Evolutionary conservation across 2,888 invertebrate species (phyloP).

Genomic region (Lasioglossum zephyrum): DNA sequence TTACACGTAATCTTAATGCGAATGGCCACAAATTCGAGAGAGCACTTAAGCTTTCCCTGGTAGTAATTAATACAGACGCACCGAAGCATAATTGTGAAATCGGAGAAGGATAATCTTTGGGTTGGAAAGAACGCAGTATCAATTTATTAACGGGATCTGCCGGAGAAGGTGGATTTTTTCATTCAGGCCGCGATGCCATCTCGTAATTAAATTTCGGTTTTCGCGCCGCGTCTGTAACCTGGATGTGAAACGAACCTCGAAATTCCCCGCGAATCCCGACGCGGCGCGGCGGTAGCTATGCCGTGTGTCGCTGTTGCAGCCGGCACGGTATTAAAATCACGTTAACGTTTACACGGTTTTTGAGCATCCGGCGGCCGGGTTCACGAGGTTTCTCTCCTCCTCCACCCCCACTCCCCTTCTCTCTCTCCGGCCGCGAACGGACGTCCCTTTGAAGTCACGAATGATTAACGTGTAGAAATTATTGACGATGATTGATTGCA

Average conservation of each 20-base stretch:
- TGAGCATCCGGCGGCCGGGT: slow-evolving; percentile 5
- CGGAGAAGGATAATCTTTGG: background rate
- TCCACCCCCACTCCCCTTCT: background rate
- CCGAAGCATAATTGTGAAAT: background rate
- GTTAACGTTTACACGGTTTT: slow-evolving; percentile 34
- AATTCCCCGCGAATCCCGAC: background rate
- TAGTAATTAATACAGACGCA: background rate
- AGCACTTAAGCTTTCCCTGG: background rate
- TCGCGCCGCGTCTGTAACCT: slow-evolving; percentile 13
- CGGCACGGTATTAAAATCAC: slow-evolving; percentile 30
- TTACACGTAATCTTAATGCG: background rate
- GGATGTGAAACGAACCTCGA: slow-evolving; percentile 7
- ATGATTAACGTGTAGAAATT: slow-evolving; percentile 53
- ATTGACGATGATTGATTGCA: slow-evolving; percentile 52
- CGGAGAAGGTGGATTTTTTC: background rate
- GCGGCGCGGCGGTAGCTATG: background rate
- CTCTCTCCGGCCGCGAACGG: background rate
- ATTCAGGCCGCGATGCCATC: background rate
- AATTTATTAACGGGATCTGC: background rate
- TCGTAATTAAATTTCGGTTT: slow-evolving; percentile 12
- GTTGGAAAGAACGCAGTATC: background rate
- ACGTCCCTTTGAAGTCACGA: slow-evolving; percentile 36
- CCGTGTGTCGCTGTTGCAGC: slow-evolving; percentile 2
- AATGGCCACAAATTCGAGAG: background rate
- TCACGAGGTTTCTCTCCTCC: background rate